Percentiles rank a stretch among this genome's conserved stretches.
phyloP scores from a whole-genome alignment of 2,113 vertebrate species.

The Caretta caretta region DNA sequence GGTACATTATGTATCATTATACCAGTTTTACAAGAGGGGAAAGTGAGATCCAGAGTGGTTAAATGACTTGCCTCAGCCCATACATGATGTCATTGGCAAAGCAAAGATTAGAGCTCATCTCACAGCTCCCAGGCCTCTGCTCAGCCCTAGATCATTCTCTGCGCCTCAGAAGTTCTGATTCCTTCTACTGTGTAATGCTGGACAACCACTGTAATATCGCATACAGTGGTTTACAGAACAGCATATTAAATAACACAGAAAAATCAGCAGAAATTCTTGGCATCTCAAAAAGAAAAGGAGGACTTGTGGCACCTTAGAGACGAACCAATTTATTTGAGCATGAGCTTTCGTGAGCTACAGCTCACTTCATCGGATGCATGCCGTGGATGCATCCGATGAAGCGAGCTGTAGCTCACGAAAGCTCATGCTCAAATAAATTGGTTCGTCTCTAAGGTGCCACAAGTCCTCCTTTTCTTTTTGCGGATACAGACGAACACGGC shows the following conservation, averaged over 20 bases:
- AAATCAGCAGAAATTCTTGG: not conserved
- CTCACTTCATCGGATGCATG: too few relatives aligned
- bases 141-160: conserved; percentile 15
- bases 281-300: not conserved
- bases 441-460: too few relatives aligned
- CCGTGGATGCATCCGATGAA: too few relatives aligned
- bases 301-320: too few relatives aligned
- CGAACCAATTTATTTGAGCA: too few relatives aligned
- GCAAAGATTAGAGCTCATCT: not conserved
- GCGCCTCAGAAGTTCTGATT: conserved; percentile 25
- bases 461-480: too few relatives aligned
- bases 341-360: too few relatives aligned
- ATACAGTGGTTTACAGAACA: not conserved
- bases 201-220: conserved; percentile 23
- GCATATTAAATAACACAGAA: not conserved
- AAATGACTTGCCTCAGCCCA: not conserved
- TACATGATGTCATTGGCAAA: not conserved
- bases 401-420: too few relatives aligned
- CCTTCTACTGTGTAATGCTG: not conserved
- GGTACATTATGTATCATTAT: not conserved
- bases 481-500: too few relatives aligned
- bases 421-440: too few relatives aligned
- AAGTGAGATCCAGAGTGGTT: not conserved
- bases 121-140: not conserved
- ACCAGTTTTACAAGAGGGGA: not conserved